Percentiles rank a stretch among this genome's conserved stretches.
Conservation (phyloP, 2,797 vertebrate genomes). For the Gymnopithys bicolor region DNA sequence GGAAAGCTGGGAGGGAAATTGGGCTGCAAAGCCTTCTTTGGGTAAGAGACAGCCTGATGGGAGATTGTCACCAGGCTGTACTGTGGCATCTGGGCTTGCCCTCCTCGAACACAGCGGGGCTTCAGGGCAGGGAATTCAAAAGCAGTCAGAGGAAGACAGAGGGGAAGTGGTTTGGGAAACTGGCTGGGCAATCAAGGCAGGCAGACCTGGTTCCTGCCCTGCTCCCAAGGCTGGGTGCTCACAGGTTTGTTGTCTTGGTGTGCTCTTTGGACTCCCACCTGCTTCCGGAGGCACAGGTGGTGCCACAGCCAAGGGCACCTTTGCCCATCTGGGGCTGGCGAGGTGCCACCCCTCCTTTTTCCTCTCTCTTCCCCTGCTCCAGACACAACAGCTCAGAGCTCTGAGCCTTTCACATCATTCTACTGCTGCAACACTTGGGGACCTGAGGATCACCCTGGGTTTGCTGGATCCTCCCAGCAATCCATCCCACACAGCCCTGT, state of each 20-base stretch:
- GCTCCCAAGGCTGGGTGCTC: neutral
- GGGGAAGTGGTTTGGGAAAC: neutral
- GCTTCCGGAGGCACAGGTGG: neutral
- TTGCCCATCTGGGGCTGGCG: neutral
- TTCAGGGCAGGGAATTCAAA: neutral
- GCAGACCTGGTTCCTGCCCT: neutral
- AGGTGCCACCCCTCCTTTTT: neutral
- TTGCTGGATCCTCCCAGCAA: neutral
- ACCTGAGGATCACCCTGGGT: neutral
- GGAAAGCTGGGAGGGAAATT: neutral
- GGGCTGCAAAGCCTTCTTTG: neutral
- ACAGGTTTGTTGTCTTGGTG: neutral
- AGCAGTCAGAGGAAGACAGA: neutral
- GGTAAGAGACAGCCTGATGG: neutral
- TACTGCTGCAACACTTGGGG: neutral
- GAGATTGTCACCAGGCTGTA: neutral
- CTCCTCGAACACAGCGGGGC: neutral
- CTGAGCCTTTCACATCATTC: neutral
- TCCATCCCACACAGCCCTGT: fast-evolving
- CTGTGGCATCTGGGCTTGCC: neutral
- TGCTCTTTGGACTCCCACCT: conserved; percentile 41
- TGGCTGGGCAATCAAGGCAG: neutral
- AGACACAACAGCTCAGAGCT: neutral
- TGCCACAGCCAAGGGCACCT: neutral
- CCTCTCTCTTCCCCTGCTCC: neutral